phyloP scores from a whole-genome alignment of 2,113 vertebrate species.

The Pipa parva region DNA sequence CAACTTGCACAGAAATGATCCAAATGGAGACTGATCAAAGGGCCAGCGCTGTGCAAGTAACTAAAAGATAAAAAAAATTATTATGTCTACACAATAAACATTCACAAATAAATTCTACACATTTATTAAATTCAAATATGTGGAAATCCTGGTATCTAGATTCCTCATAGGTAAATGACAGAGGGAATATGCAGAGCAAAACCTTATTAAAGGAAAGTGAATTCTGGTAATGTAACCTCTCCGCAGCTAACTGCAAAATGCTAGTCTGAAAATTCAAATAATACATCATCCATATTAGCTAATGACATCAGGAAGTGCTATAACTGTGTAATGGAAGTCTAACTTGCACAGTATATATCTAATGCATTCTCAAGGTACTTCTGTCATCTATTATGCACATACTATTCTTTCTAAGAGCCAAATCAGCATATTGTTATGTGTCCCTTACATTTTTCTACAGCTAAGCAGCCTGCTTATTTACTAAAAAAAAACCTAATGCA shows the following conservation, averaged over 20 bases:
- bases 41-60: constrained; percentile 78
- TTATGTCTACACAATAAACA: constrained; percentile 24
- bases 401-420: constrained; percentile 25
- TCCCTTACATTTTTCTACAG: not conserved
- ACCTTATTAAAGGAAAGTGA: not conserved
- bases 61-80: constrained; percentile 58
- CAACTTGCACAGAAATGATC: constrained; percentile 83
- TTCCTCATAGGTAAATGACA: too few relatives aligned
- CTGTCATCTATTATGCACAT: constrained; percentile 36
- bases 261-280: too few relatives aligned
- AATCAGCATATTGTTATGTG: constrained; percentile 25
- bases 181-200: too few relatives aligned
- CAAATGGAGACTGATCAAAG: constrained; percentile 67
- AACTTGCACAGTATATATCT: constrained; percentile 25
- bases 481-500: not conserved
- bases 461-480: not conserved
- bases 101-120: too few relatives aligned
- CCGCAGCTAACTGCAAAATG: too few relatives aligned
- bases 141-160: too few relatives aligned
- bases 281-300: constrained; percentile 12
- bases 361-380: constrained; percentile 33
- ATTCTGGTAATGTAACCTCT: too few relatives aligned
- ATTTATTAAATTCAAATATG: too few relatives aligned
- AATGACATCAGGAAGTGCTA: constrained; percentile 36
- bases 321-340: constrained; percentile 17